Base-by-base conservation (phyloP, 2,113 vertebrate species). In the Chunga burmeisteri region DNA sequence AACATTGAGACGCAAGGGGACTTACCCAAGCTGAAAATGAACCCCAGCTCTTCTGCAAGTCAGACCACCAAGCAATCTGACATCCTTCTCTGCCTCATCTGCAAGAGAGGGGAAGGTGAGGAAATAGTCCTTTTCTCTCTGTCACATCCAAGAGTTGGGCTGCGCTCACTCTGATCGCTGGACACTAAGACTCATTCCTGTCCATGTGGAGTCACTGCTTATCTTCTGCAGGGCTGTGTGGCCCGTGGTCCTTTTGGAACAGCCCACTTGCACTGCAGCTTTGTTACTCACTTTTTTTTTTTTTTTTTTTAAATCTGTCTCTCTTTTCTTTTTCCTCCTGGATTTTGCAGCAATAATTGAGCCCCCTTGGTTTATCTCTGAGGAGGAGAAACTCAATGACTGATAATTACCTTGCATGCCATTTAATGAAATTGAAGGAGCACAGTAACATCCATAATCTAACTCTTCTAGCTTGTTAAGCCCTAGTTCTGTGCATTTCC, bases 381-480 rank as follows among this genome's bases (percentile, higher is more conserved):
- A 93, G 36, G 6, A 92, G 30, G 25, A 38, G 65, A 93, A 93
- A 89, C 61, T 94, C 94, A 55, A 6, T 88, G 77, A 80, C 79
- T 81, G 59, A 86, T 96, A 96, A 93, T 93, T 96, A 86, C 47
- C 55, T 94, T 65, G 27, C 46, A 15, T 61, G 49, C 70, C 77
- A 68, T 87, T 91, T 89, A 94, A 91, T 87, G 89, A 95, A 95
- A 82, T 50, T 65, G 80, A 87, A 95, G 81, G 49, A 91, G 88
- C 73, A 93, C 47, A 42, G 77, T 68, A 94, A 84, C 73, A 94
- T 87, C 56, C 83, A 94, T 89, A 94, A 92, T 80, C 68, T 61
- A 88, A 80, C 78, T 96, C 95, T 89, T 77, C 53, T 61, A 89
- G 77, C 52, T 87, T 93, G 86, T 92, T 97, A 93, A 94, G 12